Conservation (phyloP, 2,797 vertebrate species). For the Thalassophryne amazonica region DNA sequence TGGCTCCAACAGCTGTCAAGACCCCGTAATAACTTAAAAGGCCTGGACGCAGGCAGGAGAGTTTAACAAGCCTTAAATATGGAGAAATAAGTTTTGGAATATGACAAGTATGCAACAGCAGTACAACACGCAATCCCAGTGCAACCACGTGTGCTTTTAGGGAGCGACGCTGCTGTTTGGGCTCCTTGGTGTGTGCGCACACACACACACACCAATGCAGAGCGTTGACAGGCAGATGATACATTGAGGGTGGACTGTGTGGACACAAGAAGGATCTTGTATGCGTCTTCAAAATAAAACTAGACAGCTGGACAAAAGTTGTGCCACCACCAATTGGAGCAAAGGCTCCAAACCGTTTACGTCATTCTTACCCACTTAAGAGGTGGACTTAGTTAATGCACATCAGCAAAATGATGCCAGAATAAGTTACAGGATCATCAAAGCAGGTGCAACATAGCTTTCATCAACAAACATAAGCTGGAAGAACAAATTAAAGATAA, state of each 20-base stretch:
- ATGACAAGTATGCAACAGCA: neutral
- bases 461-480: neutral
- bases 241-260: conserved; percentile 41
- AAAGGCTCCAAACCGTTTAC: neutral
- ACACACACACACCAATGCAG: neutral
- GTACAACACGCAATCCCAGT: neutral
- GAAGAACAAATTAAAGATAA: neutral
- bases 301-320: conserved; percentile 20
- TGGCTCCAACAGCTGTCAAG: conserved; percentile 52
- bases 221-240: conserved; percentile 61
- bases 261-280: conserved; percentile 50
- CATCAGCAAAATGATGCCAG: neutral
- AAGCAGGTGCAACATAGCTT: neutral
- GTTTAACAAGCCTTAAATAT: conserved; percentile 1
- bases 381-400: neutral
- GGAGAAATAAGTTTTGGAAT: neutral
- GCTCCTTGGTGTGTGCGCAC: neutral
- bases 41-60: neutral
- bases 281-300: conserved; percentile 44
- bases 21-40: conserved; percentile 15
- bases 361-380: neutral
- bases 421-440: neutral
- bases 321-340: neutral
- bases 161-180: neutral
- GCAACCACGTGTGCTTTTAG: neutral